Evolutionary conservation across 2,888 invertebrate genomes (phyloP), one percentile per base, ranked within the genome.

Genomic region (Sarcophaga carnaria): DNA sequence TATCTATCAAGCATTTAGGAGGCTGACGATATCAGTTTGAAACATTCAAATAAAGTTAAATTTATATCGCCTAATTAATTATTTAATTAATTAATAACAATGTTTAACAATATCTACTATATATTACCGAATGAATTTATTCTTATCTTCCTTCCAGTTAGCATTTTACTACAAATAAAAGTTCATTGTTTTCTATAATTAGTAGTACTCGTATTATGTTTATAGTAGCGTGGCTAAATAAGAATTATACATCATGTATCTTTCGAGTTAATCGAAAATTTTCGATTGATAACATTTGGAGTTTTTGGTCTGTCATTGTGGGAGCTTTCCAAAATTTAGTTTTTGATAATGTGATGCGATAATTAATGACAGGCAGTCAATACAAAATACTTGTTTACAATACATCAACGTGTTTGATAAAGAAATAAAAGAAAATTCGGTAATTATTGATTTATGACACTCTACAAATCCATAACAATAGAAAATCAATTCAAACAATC

Each of bases 361-460:
- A 74, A 80, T 83, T 79, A 74, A 64, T 80, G 67, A 72, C 71
- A 74, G 63, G 64, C 14, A 83, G 59, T 81, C 54, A 54, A 81
- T 60, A 83, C 45, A 83, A 75, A 75, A 77, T 66, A 76, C 45
- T 62, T 72, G 77, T 85, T 85, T 76, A 83, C 77, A 77, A 77
- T 71, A 62, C 63, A 76, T 76, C 76, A 66, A 76, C 66, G 27
- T 25, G 66, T 47, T 70, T 78, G 80, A 83, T 83, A 86, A 63
- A 54, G 62, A 54, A 54, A 12, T 17, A 54, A 12, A 54, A 54
- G 17, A 71, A 76, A 59, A 71, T 86, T 86, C 47, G 80, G 83
- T 86, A 83, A 86, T 83, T 80, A 86, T 86, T 87, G 84, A 85
- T 87, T 87, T 87, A 84, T 87, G 87, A 87, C 76, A 84, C 71